Evolutionary conservation across 2,797 vertebrate genomes (phyloP).

Genomic region (Eremophila alpestris): DNA sequence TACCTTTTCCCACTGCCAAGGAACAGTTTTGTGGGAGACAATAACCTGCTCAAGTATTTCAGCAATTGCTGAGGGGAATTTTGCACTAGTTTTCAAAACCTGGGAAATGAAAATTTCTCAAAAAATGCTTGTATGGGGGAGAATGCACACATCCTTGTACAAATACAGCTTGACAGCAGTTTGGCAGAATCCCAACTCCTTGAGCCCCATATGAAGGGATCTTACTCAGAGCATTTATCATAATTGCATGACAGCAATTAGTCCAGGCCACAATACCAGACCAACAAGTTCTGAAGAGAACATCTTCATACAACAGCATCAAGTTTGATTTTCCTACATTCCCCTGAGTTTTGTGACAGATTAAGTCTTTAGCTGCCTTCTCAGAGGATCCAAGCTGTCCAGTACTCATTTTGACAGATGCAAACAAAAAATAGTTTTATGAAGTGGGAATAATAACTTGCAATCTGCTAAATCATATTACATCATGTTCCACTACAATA

Average conservation of each 20-base stretch:
- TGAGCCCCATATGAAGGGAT: neutral
- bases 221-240: neutral
- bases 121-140: neutral
- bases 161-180: neutral
- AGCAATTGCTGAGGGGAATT: neutral
- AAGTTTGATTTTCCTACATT: neutral
- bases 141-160: neutral
- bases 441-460: neutral
- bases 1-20: neutral
- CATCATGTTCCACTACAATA: neutral
- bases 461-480: neutral
- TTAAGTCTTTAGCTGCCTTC: neutral
- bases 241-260: neutral
- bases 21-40: neutral
- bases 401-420: neutral
- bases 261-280: neutral
- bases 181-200: neutral
- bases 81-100: neutral
- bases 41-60: neutral
- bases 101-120: neutral
- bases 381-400: neutral
- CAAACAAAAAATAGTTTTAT: neutral
- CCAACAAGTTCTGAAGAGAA: neutral
- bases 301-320: neutral
- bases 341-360: neutral